Percentiles rank a stretch among this genome's conserved stretches.
phyloP scores from a whole-genome alignment of 2,113 vertebrate genomes.

The Rhadina sibilatrix region DNA sequence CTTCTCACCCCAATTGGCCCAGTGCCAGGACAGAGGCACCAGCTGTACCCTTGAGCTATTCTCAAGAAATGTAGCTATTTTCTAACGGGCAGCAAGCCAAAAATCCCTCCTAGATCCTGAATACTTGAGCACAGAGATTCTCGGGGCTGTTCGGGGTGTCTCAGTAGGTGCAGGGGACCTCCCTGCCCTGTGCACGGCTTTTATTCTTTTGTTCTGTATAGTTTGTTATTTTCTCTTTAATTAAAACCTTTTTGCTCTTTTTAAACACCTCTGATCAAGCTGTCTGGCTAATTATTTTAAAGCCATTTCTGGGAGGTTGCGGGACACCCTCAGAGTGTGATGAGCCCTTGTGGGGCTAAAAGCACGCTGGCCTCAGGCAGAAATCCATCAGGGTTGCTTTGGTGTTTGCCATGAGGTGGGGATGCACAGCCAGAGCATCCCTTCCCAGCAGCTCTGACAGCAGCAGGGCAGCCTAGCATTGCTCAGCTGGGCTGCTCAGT shows the following conservation, averaged over 20 bases:
- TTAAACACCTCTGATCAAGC: neutral
- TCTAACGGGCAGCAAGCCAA: neutral
- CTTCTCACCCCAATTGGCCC: neutral
- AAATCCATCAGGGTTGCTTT: neutral
- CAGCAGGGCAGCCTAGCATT: neutral
- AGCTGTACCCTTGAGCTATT: neutral
- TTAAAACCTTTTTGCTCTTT: neutral
- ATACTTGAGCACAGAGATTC: neutral
- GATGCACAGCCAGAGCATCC: accelerated
- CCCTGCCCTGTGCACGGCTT: too few relatives aligned
- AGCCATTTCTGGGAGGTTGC: neutral
- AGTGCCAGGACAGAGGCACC: neutral
- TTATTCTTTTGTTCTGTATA: neutral
- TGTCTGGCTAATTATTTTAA: neutral
- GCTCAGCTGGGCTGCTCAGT: neutral
- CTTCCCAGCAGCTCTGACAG: neutral
- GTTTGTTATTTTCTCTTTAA: neutral
- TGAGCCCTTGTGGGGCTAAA: too few relatives aligned
- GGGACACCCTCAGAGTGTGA: too few relatives aligned
- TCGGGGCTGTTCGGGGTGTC: neutral
- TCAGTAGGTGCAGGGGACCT: neutral
- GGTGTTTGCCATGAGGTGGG: neutral
- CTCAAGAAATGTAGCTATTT: neutral
- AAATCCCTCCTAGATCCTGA: neutral
- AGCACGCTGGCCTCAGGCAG: neutral